phyloP scores from a whole-genome alignment of 1,140 invertebrate species.

The Anoplolepis gracilipes region DNA sequence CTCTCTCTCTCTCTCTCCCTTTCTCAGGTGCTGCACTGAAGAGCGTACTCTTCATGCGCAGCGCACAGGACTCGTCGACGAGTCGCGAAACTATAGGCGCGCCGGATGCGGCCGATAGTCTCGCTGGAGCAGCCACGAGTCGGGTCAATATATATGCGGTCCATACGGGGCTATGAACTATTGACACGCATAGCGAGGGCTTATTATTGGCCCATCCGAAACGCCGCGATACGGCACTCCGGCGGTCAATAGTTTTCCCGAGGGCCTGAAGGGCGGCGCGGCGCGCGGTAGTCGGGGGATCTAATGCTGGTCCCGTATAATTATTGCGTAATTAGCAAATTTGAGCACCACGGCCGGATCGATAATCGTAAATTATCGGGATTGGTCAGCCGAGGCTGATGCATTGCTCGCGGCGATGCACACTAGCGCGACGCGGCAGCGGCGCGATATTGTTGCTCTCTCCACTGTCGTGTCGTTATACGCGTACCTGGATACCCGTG shows the following conservation, averaged over 20 bases:
- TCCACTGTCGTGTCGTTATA: constrained; percentile 10
- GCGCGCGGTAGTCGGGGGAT: constrained; percentile 59
- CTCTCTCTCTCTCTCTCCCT: constrained; percentile 17
- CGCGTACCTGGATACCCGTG: background rate
- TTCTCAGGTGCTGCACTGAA: constrained; percentile 54
- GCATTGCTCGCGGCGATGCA: constrained; percentile 71
- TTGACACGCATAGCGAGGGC: constrained; percentile 65
- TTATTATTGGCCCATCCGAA: constrained; percentile 61
- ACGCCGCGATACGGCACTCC: background rate
- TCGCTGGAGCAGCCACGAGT: background rate
- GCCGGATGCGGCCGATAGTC: constrained; percentile 44
- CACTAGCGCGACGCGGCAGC: constrained; percentile 32
- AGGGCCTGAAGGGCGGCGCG: background rate
- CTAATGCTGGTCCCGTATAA: constrained; percentile 76
- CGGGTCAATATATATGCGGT: constrained; percentile 62
- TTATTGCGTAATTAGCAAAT: constrained; percentile 80
- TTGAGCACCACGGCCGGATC: constrained; percentile 78
- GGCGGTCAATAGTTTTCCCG: constrained; percentile 59
- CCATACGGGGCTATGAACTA: constrained; percentile 71
- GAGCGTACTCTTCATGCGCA: constrained; percentile 54
- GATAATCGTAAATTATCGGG: constrained; percentile 79
- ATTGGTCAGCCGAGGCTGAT: constrained; percentile 77
- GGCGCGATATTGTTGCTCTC: constrained; percentile 58
- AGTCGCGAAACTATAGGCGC: constrained; percentile 68
- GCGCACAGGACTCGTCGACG: constrained; percentile 35